A percentile compares a stretch with the other conserved stretches of the same genome.
These are phyloP conservation scores for Pachypsylla venusta DNA, from an alignment of 1,140 invertebrate species.

Conservation along the genomic window DNA sequence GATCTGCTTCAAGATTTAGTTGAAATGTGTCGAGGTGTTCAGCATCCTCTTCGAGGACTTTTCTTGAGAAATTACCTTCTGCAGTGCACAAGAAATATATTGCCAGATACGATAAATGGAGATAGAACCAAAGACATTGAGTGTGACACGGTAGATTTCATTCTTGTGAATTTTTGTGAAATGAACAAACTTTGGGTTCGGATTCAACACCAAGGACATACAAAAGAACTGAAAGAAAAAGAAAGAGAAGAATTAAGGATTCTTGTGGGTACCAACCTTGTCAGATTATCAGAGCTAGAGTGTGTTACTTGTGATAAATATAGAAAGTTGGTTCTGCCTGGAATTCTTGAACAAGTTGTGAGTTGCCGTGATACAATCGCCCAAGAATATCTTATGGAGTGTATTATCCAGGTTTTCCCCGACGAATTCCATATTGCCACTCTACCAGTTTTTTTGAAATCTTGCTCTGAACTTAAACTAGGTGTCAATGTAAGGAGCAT, in stretches of 20 bases:
- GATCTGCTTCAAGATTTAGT: slow-evolving; percentile 92
- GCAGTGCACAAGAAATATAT: slow-evolving; percentile 81
- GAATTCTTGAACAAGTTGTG: slow-evolving; percentile 90
- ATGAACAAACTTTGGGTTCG: slow-evolving; percentile 99
- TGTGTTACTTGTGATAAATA: slow-evolving; percentile 88
- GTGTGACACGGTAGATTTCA: slow-evolving; percentile 93
- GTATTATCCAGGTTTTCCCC: slow-evolving; percentile 98
- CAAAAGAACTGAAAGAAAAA: slow-evolving; percentile 78
- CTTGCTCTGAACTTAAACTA: slow-evolving; percentile 87
- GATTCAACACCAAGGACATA: slow-evolving; percentile 98
- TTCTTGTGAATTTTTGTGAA: slow-evolving; percentile 96
- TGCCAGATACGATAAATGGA: slow-evolving; percentile 64
- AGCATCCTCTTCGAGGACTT: slow-evolving; percentile 90
- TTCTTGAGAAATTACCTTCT: slow-evolving; percentile 89
- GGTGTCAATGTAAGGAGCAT: slow-evolving; percentile 98
- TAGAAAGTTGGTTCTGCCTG: slow-evolving; percentile 73
- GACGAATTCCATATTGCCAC: slow-evolving; percentile 98
- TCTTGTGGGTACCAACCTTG: slow-evolving; percentile 90
- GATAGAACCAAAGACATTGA: slow-evolving; percentile 45
- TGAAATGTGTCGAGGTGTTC: slow-evolving; percentile 98
- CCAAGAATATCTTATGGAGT: slow-evolving; percentile 99
- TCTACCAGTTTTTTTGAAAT: slow-evolving; percentile 85
- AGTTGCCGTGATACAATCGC: slow-evolving; percentile 97
- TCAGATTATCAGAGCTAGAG: slow-evolving; percentile 90
- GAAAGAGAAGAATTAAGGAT: slow-evolving; percentile 93